Conservation (phyloP, 2,888 invertebrate genomes). For the Sericinus montela region DNA sequence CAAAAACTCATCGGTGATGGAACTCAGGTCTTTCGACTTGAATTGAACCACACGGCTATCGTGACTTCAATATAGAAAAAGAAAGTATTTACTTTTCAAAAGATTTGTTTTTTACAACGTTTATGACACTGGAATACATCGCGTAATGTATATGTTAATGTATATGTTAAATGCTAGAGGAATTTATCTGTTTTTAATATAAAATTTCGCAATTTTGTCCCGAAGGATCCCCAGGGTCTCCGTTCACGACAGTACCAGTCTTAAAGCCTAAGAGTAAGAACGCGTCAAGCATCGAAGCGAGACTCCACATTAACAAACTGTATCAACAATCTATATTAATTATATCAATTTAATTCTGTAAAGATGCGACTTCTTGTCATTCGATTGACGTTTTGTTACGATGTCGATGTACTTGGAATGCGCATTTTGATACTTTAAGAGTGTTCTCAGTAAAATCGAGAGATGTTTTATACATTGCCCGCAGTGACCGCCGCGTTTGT, state of each 20-base stretch:
- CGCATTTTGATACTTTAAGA: constrained; percentile 14
- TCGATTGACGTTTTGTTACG: constrained; percentile 19
- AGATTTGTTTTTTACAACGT: constrained; percentile 7
- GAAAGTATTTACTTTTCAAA: too few relatives aligned
- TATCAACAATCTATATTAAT: constrained; percentile 34
- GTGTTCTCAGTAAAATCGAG: constrained; percentile 13
- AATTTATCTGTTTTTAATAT: too few relatives aligned
- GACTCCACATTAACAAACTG: constrained; percentile 27
- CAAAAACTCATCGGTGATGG: too few relatives aligned
- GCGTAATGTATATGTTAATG: constrained; percentile 17
- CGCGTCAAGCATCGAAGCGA: constrained; percentile 16
- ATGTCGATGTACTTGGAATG: constrained; percentile 16
- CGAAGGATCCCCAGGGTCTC: constrained; percentile 10
- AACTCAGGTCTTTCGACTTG: too few relatives aligned
- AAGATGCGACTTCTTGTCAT: constrained; percentile 18
- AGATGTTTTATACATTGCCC: constrained; percentile 16
- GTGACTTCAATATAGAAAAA: too few relatives aligned
- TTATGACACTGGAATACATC: neutral
- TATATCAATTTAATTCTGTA: constrained; percentile 26
- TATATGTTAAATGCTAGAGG: too few relatives aligned
- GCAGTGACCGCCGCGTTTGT: neutral
- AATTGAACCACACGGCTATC: too few relatives aligned
- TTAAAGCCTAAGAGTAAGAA: constrained; percentile 20
- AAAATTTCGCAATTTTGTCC: too few relatives aligned
- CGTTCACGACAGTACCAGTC: constrained; percentile 9